Percentiles rank a stretch among this genome's conserved stretches.
phyloP scores from a whole-genome alignment of 2,797 vertebrate species.

The Percopsis omiscomaycus region DNA sequence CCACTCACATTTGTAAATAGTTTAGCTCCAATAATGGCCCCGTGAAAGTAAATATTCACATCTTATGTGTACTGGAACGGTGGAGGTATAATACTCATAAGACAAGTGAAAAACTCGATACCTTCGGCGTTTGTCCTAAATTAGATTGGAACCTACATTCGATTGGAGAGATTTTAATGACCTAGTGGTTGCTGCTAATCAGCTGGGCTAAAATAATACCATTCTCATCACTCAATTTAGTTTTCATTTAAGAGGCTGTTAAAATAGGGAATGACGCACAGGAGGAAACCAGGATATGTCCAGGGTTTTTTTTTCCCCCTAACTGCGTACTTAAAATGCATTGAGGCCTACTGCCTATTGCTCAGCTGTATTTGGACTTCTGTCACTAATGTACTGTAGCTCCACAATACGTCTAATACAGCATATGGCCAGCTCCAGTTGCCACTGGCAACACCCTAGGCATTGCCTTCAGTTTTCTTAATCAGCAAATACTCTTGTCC shows the following conservation, averaged over 20 bases:
- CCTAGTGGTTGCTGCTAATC: conserved; percentile 61
- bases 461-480: conserved; percentile 65
- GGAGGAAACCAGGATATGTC: conserved; percentile 48
- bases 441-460: conserved; percentile 71
- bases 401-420: conserved; percentile 58
- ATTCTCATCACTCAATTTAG: conserved; percentile 61
- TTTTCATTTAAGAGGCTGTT: conserved; percentile 63
- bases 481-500: conserved; percentile 52
- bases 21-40: too few relatives aligned
- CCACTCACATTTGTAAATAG: too few relatives aligned
- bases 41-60: too few relatives aligned
- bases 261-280: conserved; percentile 58
- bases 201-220: conserved; percentile 63
- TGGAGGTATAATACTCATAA: background rate
- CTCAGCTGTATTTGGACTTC: conserved; percentile 43
- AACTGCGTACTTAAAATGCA: conserved; percentile 30
- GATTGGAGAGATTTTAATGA: conserved; percentile 51
- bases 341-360: conserved; percentile 37
- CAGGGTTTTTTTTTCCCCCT: conserved; percentile 1
- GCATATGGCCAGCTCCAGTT: conserved; percentile 68
- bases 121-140: conserved; percentile 19
- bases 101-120: background rate
- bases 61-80: background rate
- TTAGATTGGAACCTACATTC: conserved; percentile 37
- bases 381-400: conserved; percentile 57